A percentile compares a stretch with the other conserved stretches of the same genome.
Conservation (phyloP, 1,140 invertebrate species). For the Pachypsylla venusta region DNA sequence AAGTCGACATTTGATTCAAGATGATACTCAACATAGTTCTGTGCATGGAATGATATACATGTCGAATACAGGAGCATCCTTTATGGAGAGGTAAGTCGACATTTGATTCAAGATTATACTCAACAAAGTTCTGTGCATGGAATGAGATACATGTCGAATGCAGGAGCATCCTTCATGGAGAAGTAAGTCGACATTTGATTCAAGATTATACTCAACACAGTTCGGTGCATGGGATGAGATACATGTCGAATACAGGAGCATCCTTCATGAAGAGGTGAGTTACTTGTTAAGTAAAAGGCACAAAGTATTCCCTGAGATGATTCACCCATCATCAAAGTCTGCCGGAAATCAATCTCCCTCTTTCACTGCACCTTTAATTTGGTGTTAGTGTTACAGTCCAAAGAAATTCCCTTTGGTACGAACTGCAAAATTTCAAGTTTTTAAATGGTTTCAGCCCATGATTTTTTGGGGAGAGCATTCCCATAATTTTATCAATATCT, state of each 20-base stretch:
- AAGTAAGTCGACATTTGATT: slow-evolving; percentile 17
- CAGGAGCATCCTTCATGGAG: slow-evolving; percentile 13
- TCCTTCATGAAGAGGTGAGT: slow-evolving; percentile 17
- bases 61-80: slow-evolving; percentile 11
- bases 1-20: slow-evolving; percentile 16
- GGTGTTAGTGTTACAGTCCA: no score
- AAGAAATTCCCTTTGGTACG: no score
- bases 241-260: slow-evolving; percentile 15
- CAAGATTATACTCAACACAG: slow-evolving; percentile 19
- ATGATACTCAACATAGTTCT: slow-evolving; percentile 18
- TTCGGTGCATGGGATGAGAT: slow-evolving; percentile 19
- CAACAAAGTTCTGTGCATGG: slow-evolving; percentile 20
- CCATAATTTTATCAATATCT: no score
- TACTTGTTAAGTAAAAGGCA: no score
- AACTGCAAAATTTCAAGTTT: no score
- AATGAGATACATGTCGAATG: slow-evolving; percentile 17
- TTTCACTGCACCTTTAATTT: no score
- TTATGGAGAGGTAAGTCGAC: slow-evolving; percentile 17
- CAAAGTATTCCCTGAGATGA: no score
- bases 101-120: slow-evolving; percentile 18
- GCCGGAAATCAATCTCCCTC: no score
- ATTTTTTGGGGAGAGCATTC: no score
- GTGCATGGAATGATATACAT: slow-evolving; percentile 19
- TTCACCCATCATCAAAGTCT: no score
- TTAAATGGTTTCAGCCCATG: no score